Percentiles rank a stretch among this genome's conserved stretches.
These are phyloP conservation scores for Psilopogon haemacephalus DNA, from an alignment of 2,113 vertebrate species.

Conservation along the genomic window DNA sequence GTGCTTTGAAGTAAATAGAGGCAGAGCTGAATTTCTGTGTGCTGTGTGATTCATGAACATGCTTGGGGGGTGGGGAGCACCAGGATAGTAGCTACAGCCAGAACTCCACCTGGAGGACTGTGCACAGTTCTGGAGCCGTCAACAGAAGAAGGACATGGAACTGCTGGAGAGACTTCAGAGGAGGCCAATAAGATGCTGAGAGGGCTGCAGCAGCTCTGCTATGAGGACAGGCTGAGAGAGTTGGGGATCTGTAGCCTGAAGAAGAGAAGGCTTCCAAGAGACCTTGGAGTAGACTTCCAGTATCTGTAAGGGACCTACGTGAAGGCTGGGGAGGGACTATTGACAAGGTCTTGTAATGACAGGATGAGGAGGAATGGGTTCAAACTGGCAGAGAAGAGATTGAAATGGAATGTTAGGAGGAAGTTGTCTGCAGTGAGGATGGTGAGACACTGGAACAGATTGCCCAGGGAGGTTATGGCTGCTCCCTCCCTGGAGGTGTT, in stretches of 20 bases:
- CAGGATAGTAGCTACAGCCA: neutral
- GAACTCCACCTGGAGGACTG: neutral
- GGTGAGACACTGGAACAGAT: too few relatives aligned
- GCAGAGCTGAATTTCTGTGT: neutral
- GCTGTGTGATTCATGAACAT: neutral
- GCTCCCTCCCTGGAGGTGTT: too few relatives aligned
- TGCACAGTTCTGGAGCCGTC: neutral
- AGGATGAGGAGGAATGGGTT: too few relatives aligned
- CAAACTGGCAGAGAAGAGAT: too few relatives aligned
- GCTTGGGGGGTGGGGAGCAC: rapidly evolving
- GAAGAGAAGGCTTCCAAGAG: neutral
- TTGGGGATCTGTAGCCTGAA: neutral
- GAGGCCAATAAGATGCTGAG: neutral
- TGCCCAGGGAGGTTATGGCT: too few relatives aligned
- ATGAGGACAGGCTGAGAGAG: neutral
- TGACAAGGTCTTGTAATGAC: too few relatives aligned
- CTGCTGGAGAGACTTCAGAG: neutral
- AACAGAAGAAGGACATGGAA: neutral
- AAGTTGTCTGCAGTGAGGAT: too few relatives aligned
- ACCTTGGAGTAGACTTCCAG: neutral
- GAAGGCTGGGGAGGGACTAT: neutral
- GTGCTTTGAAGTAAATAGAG: conserved; percentile 32
- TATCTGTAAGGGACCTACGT: neutral
- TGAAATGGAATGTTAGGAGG: too few relatives aligned
- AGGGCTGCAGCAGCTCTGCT: neutral